phyloP scores from a whole-genome alignment of 2,888 invertebrate species.

The Macrosiphum euphorbiae region DNA sequence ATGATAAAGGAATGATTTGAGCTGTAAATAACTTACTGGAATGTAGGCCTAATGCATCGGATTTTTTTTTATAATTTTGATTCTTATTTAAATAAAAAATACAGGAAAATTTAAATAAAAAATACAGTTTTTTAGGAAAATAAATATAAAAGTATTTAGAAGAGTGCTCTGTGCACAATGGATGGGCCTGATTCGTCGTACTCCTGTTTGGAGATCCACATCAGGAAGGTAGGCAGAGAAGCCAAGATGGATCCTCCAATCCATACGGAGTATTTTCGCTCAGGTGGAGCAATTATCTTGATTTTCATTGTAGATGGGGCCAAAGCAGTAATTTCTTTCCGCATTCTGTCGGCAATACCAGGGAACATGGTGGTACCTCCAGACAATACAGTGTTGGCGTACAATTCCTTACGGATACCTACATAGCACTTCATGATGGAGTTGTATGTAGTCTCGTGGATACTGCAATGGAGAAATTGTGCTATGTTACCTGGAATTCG shows the following conservation, averaged over 20 bases:
- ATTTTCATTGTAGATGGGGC: constrained; percentile 77
- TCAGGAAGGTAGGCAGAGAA: constrained; percentile 90
- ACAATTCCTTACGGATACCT: constrained; percentile 92
- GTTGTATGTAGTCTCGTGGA: constrained; percentile 93
- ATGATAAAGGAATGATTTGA: no score
- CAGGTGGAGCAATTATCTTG: constrained; percentile 89
- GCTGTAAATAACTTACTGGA: no score
- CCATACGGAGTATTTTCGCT: constrained; percentile 98
- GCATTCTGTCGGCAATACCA: constrained; percentile 97
- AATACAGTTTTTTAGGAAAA: no score
- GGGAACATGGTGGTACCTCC: constrained; percentile 95
- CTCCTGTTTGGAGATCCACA: constrained; percentile 98
- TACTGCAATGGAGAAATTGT: no score
- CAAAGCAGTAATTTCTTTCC: constrained; percentile 94
- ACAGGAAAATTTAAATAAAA: no score
- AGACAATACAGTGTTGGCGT: constrained; percentile 84
- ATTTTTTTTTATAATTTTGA: no score
- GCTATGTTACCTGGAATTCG: no score
- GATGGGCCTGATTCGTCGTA: constrained; percentile 97
- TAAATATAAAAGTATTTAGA: no score
- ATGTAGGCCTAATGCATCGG: no score
- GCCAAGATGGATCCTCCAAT: constrained; percentile 98
- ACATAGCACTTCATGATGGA: constrained; percentile 96
- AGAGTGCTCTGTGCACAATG: constrained; percentile 88
- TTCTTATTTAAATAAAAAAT: no score